Percentiles rank a stretch among this genome's conserved stretches.
Evolutionary conservation across 2,113 vertebrate species (phyloP).

Genomic region (Sardina pilchardus): DNA sequence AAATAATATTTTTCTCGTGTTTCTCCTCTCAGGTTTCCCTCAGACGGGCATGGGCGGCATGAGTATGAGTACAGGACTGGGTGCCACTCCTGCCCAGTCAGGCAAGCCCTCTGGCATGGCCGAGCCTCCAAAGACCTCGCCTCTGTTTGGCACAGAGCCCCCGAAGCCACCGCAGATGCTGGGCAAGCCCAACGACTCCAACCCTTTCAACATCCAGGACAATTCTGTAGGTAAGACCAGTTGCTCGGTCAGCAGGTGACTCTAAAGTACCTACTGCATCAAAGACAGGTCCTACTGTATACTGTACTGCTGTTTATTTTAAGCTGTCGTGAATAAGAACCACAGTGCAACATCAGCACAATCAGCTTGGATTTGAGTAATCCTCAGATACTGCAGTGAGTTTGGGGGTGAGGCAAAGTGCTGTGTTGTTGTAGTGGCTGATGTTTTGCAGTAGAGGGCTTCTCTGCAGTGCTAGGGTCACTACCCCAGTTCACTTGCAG

Average conservation of each 20-base stretch:
- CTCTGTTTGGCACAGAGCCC: conserved; percentile 56
- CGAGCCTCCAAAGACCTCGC: conserved; percentile 63
- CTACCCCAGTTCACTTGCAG: not conserved
- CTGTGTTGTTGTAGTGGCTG: not conserved
- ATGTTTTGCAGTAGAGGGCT: not conserved
- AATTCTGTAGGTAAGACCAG: conserved; percentile 55
- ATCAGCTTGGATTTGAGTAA: not conserved
- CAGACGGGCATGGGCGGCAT: conserved; percentile 65
- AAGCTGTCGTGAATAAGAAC: not conserved
- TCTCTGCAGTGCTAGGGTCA: not conserved
- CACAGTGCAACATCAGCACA: not conserved
- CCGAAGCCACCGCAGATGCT: conserved; percentile 56
- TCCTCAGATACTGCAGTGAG: conserved; percentile 6
- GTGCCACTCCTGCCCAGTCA: conserved; percentile 65
- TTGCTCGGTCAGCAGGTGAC: conserved; percentile 36
- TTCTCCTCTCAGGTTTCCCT: conserved; percentile 62
- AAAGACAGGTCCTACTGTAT: not conserved
- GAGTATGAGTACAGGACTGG: conserved; percentile 57
- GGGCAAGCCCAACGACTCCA: conserved; percentile 61
- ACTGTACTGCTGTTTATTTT: not conserved
- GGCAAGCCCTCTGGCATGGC: conserved; percentile 55
- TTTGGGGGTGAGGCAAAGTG: not conserved
- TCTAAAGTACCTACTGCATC: not conserved
- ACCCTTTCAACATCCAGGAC: conserved; percentile 47
- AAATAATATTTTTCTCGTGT: conserved; percentile 36